Conservation (phyloP, 2,888 invertebrate genomes). For the Nymphalis c-album region DNA sequence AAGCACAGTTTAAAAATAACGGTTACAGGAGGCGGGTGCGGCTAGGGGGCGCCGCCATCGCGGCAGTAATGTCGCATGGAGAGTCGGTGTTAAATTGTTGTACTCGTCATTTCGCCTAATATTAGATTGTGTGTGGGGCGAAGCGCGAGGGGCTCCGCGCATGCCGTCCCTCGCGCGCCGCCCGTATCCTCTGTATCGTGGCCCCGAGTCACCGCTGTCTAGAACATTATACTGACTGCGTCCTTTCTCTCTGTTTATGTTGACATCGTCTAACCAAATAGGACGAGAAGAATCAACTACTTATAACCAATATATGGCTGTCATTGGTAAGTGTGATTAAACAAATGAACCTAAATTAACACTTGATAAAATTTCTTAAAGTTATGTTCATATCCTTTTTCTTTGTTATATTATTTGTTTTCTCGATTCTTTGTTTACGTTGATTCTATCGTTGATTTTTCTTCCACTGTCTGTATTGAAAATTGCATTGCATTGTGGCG, state of each 20-base stretch:
- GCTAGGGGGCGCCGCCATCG: constrained; percentile 66
- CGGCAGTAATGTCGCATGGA: constrained; percentile 78
- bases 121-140: constrained; percentile 72
- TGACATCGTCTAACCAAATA: constrained; percentile 86
- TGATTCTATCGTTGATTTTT: constrained; percentile 57
- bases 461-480: constrained; percentile 65
- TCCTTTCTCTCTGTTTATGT: constrained; percentile 86
- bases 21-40: constrained; percentile 71
- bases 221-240: constrained; percentile 79
- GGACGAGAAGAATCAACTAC: constrained; percentile 98
- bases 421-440: constrained; percentile 49
- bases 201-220: constrained; percentile 68
- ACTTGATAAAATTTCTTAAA: constrained; percentile 73
- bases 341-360: constrained; percentile 77
- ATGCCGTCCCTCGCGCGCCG: constrained; percentile 58
- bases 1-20: constrained; percentile 29
- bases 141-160: constrained; percentile 58
- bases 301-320: constrained; percentile 97
- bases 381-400: constrained; percentile 54
- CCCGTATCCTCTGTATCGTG: constrained; percentile 62
- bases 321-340: constrained; percentile 92
- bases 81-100: constrained; percentile 76
- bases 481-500: constrained; percentile 78
- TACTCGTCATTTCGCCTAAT: constrained; percentile 62
- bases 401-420: constrained; percentile 55